Base-by-base conservation (phyloP, 2,113 vertebrate species). In the Brachypteracias leptosomus region DNA sequence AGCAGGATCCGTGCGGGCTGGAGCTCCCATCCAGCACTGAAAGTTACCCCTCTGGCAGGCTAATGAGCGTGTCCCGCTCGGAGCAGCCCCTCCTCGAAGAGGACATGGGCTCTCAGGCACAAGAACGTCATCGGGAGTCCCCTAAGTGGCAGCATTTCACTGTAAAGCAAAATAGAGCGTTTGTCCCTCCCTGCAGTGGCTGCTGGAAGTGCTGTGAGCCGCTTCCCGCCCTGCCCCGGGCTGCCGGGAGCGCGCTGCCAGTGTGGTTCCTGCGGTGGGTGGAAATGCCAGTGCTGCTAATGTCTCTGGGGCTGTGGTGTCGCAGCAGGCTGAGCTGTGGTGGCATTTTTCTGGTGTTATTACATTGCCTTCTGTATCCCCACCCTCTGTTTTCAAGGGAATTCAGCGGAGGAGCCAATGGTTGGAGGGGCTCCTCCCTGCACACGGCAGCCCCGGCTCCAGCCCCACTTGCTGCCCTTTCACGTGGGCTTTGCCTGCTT, bases 381-480 rank as follows among this genome's bases (percentile, higher is more conserved):
- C 96, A 96, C 97, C 97, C 97, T 97, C 94, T 90, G 71, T 97
- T 96, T 98, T 97, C 93, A 95, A 97, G 95, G 87, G 94, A 97
- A 96, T 96, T 92, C 65, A 83, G 85, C 8, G 0, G 65, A 95
- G 80, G 93, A 96, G 77, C 88, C 61, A 28, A 76, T n/a, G 16
- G 74, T 91, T 20, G 9, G 68, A 87, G 85, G 46, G 96, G 52
- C 88, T 80, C 93, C 95, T 97, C 96, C 95, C 94, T 92, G 88
- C 93, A 20, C 13, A 6, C 59, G 14, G 92, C 86, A 86, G n/a
- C 73, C 81, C 55, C 40, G 83, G 36, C 68, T 79, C 55, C 40
- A 14, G 61, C 59, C 86, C 93, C 14, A 14, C 36, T n/a, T 46
- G 83, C 95, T 85, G 88, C 97, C 81, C 95, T 92, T 92, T 51